Base-by-base conservation (phyloP, 2,113 vertebrate species). In the Muntiacus reevesi region DNA sequence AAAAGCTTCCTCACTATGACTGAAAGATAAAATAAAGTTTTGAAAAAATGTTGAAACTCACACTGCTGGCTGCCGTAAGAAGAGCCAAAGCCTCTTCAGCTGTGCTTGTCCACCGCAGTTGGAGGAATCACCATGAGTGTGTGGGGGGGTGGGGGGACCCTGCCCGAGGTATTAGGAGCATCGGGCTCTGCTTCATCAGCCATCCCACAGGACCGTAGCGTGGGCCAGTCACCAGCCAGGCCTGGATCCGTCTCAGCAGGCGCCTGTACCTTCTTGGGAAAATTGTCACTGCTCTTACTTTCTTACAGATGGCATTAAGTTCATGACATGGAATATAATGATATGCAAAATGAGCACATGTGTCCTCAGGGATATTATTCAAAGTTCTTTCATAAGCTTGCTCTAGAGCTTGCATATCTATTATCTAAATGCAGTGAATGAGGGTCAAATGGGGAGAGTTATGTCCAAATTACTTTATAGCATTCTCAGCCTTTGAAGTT, bases 1-100 rank as follows among this genome's bases (percentile, higher is more conserved):
- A 87, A 97, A 79, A 92, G n/a, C 27, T 92, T 90, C 23, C 40
- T 94, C 3, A 0, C 45, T 59, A 45, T 62, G 81, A 95, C 90
- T 82, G 76, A 85, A 88, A 95, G 57, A 85, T 13, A 89, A 95
- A 94, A 87, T 14, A 85, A 87, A 67, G 47, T 2, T 50, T 84
- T 33, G 17, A 25, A 88, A 88, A 91, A 86, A 33, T 40, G 9
- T 28, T 50, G 27, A 74, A 94, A 89, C 12, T 50, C 50, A 9
- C 33, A n/a, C 17, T 84, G 54, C 60, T 93, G 30, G 86, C 93
- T 93, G 36, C 89, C 60, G 17, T 64, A 79, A 17, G 33, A 94
- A 93, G 6, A 78, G 64, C 13, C 54, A 40, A 91, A 90, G 7
- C 40, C 28, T 47, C 36, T 87, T 79, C 3, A 64, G 33, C 45